A percentile compares a stretch with the other conserved stretches of the same genome.
phyloP scores from a whole-genome alignment of 1,140 invertebrate genomes.

The Drosophila athabasca region DNA sequence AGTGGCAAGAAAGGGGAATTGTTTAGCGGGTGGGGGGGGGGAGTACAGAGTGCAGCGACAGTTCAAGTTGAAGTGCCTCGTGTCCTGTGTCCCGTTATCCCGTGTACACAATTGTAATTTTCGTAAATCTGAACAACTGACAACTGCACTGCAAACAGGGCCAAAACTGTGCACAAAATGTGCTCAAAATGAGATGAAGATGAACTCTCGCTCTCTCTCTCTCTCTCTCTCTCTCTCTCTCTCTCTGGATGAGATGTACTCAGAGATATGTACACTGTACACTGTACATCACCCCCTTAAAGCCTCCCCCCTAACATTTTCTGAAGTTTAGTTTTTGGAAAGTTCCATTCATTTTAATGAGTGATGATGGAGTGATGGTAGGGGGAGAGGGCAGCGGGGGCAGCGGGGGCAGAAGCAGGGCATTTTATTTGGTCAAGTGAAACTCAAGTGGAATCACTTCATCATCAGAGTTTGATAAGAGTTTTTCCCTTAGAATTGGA shows the following conservation, averaged over 20 bases:
- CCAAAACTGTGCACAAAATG: constrained; percentile 35
- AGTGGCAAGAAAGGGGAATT: background rate
- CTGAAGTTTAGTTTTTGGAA: constrained; percentile 62
- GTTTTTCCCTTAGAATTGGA: background rate
- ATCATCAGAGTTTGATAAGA: constrained; percentile 38
- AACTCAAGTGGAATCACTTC: constrained; percentile 45
- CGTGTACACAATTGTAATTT: constrained; percentile 77
- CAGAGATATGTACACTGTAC: constrained; percentile 20
- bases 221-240: background rate
- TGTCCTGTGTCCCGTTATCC: background rate
- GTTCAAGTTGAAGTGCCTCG: constrained; percentile 69
- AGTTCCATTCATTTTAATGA: constrained; percentile 68
- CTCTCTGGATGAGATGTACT: constrained; percentile 18
- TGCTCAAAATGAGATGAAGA: constrained; percentile 28
- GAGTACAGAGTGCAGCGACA: constrained; percentile 43
- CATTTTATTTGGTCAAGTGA: constrained; percentile 58
- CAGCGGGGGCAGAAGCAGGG: constrained; percentile 17
- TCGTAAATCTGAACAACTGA: constrained; percentile 60
- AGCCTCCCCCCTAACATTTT: background rate
- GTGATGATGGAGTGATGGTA: constrained; percentile 58
- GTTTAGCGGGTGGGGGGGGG: constrained; percentile 4
- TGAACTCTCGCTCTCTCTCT: constrained; percentile 13
- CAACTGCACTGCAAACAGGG: constrained; percentile 21
- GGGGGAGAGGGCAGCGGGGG: constrained; percentile 13
- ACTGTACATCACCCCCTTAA: constrained; percentile 26